phyloP scores from a whole-genome alignment of 1,140 invertebrate species.

The Drosophila suzukii region DNA sequence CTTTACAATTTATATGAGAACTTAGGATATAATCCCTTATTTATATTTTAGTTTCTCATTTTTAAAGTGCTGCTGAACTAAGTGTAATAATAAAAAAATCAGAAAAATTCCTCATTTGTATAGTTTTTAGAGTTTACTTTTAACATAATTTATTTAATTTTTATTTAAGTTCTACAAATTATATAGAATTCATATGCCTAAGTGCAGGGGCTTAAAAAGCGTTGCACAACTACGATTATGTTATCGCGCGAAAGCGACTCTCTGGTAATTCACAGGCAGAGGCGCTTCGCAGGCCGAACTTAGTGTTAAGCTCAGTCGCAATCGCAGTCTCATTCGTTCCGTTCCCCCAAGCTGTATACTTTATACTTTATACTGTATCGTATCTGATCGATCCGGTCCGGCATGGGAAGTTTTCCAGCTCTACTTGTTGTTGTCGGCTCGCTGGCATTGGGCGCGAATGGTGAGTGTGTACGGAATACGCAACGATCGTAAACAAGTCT shows the following conservation, averaged over 20 bases:
- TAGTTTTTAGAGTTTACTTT: too few species aligned
- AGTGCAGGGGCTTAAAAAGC: background rate
- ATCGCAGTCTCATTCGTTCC: slow-evolving; percentile 33
- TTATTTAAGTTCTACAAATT: background rate
- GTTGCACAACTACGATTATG: slow-evolving; percentile 30
- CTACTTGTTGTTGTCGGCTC: slow-evolving; percentile 39
- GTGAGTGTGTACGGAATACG: slow-evolving; percentile 38
- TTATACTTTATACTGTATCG: slow-evolving; percentile 3
- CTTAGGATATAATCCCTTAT: too few species aligned
- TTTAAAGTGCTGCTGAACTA: too few species aligned
- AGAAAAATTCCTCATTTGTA: too few species aligned
- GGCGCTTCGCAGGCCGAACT: slow-evolving; percentile 15
- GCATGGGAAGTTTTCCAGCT: slow-evolving; percentile 54
- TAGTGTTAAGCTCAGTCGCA: slow-evolving; percentile 14
- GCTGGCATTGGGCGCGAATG: slow-evolving; percentile 56
- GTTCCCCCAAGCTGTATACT: slow-evolving; percentile 1
- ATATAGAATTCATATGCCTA: background rate
- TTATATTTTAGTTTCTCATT: too few species aligned
- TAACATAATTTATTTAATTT: too few species aligned
- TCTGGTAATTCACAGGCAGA: slow-evolving; percentile 16
- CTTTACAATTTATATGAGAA: too few species aligned
- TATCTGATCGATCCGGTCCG: slow-evolving; percentile 48
- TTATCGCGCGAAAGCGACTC: slow-evolving; percentile 41
- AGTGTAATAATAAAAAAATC: too few species aligned
- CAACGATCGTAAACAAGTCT: slow-evolving; percentile 40